Percentiles rank a stretch among this genome's conserved stretches.
Evolutionary conservation across 1,140 invertebrate genomes (phyloP).

Genomic region (Diorhabda carinulata): DNA sequence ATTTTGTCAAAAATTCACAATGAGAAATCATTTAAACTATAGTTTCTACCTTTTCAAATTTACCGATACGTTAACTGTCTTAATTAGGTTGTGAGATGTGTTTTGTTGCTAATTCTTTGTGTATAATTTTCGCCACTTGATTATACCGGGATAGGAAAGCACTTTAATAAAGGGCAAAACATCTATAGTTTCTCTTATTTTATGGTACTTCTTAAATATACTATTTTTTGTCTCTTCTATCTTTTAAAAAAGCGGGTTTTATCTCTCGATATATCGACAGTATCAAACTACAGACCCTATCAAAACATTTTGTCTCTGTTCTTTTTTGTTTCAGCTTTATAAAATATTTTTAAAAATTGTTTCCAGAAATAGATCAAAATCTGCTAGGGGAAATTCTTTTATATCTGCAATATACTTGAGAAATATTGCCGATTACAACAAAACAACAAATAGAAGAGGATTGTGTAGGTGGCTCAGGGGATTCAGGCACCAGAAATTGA

Average conservation of each 20-base stretch:
- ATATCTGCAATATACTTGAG: slow-evolving; percentile 25
- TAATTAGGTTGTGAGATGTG: too few species aligned
- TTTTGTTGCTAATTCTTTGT: too few species aligned
- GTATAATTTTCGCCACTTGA: too few species aligned
- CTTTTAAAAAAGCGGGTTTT: background rate
- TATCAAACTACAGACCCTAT: background rate
- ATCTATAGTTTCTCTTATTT: too few species aligned
- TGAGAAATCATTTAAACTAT: too few species aligned
- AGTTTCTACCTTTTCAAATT: too few species aligned
- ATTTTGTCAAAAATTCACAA: too few species aligned
- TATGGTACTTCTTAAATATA: too few species aligned
- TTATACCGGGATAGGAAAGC: too few species aligned
- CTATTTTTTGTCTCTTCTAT: background rate
- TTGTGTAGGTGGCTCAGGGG: slow-evolving; percentile 63
- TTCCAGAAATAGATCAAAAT: slow-evolving; percentile 12
- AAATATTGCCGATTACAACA: slow-evolving; percentile 23
- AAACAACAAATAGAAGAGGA: slow-evolving; percentile 21
- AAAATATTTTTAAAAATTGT: background rate
- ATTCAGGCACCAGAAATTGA: slow-evolving; percentile 58
- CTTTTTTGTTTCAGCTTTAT: background rate
- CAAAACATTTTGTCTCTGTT: too few species aligned
- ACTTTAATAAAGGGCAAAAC: too few species aligned
- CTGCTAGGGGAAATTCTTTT: slow-evolving; percentile 23
- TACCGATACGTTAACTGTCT: too few species aligned
- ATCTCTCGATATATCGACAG: background rate